Evolutionary conservation across 1,140 invertebrate genomes (phyloP).

Genomic region (Proales similis): DNA sequence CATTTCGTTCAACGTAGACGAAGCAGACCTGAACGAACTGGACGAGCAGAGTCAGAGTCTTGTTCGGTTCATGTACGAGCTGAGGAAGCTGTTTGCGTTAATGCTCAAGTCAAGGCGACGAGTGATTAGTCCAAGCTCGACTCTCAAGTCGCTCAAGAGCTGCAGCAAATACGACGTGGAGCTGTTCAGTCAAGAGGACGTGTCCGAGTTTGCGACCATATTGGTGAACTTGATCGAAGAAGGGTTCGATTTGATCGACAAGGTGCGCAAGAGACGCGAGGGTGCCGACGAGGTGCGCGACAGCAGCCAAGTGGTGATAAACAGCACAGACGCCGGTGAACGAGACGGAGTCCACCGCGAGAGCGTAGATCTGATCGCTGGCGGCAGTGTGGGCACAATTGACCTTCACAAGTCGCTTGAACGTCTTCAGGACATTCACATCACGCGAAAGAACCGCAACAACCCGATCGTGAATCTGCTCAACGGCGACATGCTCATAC

Average conservation of each 20-base stretch:
- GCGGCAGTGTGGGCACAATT: too few relatives aligned
- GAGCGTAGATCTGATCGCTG: too few relatives aligned
- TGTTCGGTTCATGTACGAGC: constrained; percentile 41
- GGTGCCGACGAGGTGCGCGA: too few relatives aligned
- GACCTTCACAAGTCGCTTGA: too few relatives aligned
- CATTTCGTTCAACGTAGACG: constrained; percentile 47
- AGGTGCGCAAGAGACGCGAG: too few relatives aligned
- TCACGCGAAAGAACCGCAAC: constrained; percentile 36
- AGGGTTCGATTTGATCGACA: background rate
- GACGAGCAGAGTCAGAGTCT: constrained; percentile 11
- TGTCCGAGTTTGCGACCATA: constrained; percentile 32
- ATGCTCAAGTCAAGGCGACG: constrained; percentile 53
- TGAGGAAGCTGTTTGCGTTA: constrained; percentile 54
- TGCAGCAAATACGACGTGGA: constrained; percentile 32
- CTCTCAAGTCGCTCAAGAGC: constrained; percentile 42
- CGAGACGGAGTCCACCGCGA: too few relatives aligned
- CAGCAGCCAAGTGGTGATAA: too few relatives aligned
- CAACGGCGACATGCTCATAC: constrained; percentile 54
- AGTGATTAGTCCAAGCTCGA: constrained; percentile 56
- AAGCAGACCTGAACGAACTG: background rate
- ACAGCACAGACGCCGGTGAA: too few relatives aligned
- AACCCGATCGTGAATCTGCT: constrained; percentile 56
- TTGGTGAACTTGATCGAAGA: constrained; percentile 30
- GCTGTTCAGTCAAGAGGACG: constrained; percentile 28
- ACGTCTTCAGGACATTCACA: too few relatives aligned